These are phyloP conservation scores for Platysternon megacephalum DNA, from an alignment of 2,113 vertebrate species.

Conservation along the genomic window DNA sequence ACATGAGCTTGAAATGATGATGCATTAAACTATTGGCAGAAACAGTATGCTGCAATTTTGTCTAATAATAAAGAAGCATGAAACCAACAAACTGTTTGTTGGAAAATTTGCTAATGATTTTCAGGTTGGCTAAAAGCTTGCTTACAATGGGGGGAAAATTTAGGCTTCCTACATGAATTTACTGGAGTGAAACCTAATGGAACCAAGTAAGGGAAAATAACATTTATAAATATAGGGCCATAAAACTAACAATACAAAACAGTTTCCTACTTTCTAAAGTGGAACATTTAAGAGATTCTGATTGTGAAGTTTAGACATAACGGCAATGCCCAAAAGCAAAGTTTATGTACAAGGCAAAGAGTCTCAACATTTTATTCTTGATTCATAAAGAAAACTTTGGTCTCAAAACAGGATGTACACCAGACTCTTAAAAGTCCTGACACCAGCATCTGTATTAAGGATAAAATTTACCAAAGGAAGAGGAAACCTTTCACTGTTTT, in stretches of 20 bases:
- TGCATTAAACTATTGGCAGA: slow-evolving; percentile 5
- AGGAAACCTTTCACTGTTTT: background rate
- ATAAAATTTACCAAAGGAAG: background rate
- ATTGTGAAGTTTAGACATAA: slow-evolving; percentile 57
- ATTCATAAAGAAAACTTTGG: slow-evolving; percentile 57
- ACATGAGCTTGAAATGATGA: slow-evolving; percentile 13
- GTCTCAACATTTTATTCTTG: slow-evolving; percentile 38
- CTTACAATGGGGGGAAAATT: slow-evolving; percentile 35
- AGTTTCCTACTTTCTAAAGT: slow-evolving; percentile 38
- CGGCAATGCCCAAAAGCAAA: slow-evolving; percentile 16
- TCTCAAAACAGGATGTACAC: slow-evolving; percentile 57
- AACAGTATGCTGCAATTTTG: slow-evolving; percentile 59
- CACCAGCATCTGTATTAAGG: slow-evolving; percentile 34
- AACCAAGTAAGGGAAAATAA: slow-evolving; percentile 11
- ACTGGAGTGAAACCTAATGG: slow-evolving; percentile 31
- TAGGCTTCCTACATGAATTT: background rate
- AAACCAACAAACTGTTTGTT: slow-evolving; percentile 57
- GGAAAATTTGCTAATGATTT: slow-evolving; percentile 72
- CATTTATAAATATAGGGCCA: background rate
- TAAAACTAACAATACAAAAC: slow-evolving; percentile 26
- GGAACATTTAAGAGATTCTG: slow-evolving; percentile 43
- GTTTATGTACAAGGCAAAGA: slow-evolving; percentile 32
- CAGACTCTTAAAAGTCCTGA: slow-evolving; percentile 50
- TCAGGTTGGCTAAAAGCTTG: slow-evolving; percentile 53
- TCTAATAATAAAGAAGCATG: slow-evolving; percentile 40